Evolutionary conservation across 1,140 invertebrate species (phyloP).

Genomic region (Sycophaga agraensis): DNA sequence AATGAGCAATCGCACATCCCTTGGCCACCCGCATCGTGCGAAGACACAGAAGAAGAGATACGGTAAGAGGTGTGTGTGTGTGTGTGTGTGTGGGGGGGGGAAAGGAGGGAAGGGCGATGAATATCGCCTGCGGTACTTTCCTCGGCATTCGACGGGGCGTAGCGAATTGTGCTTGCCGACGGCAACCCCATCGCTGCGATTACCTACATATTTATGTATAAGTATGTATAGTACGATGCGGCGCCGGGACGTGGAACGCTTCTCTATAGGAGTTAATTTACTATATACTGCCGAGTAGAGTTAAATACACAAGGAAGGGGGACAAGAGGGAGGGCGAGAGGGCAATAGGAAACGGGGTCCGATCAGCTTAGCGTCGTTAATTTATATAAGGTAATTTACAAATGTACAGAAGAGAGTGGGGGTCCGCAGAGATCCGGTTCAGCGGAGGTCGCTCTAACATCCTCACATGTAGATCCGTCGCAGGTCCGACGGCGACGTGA

Average conservation of each 20-base stretch:
- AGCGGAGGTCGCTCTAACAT: constrained; percentile 19
- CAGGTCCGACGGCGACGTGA: constrained; percentile 84
- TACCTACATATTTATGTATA: constrained; percentile 20
- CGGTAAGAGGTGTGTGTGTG: not conserved
- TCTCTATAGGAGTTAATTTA: constrained; percentile 44
- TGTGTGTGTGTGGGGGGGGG: not conserved
- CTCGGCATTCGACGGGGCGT: too few relatives aligned
- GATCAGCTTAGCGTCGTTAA: constrained; percentile 41
- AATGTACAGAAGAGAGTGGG: constrained; percentile 40
- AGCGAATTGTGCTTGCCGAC: not conserved
- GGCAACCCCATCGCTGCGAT: not conserved
- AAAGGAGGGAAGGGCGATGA: too few relatives aligned
- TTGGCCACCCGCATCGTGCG: too few relatives aligned
- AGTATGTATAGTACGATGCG: constrained; percentile 8
- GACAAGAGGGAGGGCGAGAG: not conserved
- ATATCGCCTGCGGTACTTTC: too few relatives aligned
- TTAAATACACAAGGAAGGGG: not conserved
- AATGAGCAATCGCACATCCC: too few relatives aligned
- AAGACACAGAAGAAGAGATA: too few relatives aligned
- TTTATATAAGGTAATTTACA: constrained; percentile 53
- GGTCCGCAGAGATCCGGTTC: constrained; percentile 15
- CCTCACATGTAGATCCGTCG: constrained; percentile 85
- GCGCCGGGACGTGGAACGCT: constrained; percentile 8
- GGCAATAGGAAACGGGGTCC: not conserved
- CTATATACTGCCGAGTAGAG: constrained; percentile 38